Evolutionary conservation across 2,888 invertebrate species (phyloP), one percentile per base, ranked within the genome.

Genomic region (Hyposoter didymator): DNA sequence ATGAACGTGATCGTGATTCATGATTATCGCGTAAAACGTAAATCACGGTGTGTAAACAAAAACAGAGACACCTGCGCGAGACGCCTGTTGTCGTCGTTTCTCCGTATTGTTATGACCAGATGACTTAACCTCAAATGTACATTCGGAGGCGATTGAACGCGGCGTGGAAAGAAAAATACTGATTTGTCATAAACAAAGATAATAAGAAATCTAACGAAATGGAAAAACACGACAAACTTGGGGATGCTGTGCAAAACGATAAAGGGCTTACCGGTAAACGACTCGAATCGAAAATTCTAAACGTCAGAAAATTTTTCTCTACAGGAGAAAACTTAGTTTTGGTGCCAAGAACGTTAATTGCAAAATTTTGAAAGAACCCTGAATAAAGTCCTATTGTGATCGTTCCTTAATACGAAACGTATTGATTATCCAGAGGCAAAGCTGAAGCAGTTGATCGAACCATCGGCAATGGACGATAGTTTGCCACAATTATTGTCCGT

Each of bases 1-100:
- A 59, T 85, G 84, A 10, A 87, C 55, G 14, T 82, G 55, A 22
- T 78, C 10, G 45, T 85, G 72, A 10, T 73, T 79, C 87, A 85
- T 86, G 12, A 28, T 86, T 73, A 10, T 55, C 14, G 22, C 6
- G 22, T n/a, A n/a, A n/a, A n/a, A n/a, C n/a, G n/a, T n/a, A n/a
- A n/a, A n/a, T n/a, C n/a, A n/a, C n/a, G n/a, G n/a, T n/a, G n/a
- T 69, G 22, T 28, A 28, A 28, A 59, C 28, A 59, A 59, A 59
- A 59, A 59, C 28, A 59, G 8, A 28, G 22, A 59, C 28, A 28
- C n/a, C n/a, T n/a, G n/a, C n/a, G n/a, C n/a, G n/a, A n/a, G n/a
- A n/a, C n/a, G n/a, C n/a, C n/a, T n/a, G n/a, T n/a, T n/a, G n/a
- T n/a, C n/a, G n/a, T n/a, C n/a, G n/a, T n/a, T n/a, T n/a, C n/a